Evolutionary conservation across 2,888 invertebrate species (phyloP).

Genomic region (Xestia ashworthii): DNA sequence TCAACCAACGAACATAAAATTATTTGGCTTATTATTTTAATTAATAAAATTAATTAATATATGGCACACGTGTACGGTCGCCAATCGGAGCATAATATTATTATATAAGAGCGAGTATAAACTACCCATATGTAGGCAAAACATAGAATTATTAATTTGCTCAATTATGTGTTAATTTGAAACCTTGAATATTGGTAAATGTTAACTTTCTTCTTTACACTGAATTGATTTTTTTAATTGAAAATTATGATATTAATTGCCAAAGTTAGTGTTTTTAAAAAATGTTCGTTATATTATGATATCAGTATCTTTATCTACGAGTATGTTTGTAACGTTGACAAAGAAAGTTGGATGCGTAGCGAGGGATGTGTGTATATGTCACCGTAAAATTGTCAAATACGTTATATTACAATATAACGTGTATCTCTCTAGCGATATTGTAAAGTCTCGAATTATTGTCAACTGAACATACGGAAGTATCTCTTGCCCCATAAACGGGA

Average conservation of each 20-base stretch:
- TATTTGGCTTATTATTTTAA: conserved; percentile 43
- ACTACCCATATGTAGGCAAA: not conserved
- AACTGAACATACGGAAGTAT: too few species aligned
- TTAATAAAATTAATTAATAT: conserved; percentile 50
- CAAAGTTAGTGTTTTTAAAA: too few species aligned
- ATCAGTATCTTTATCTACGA: too few species aligned
- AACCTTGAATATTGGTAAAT: not conserved
- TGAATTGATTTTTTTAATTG: not conserved
- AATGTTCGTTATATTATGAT: too few species aligned
- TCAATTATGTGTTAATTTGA: not conserved
- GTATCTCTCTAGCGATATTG: too few species aligned
- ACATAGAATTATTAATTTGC: conserved; percentile 1
- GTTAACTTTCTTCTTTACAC: not conserved
- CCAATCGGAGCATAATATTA: conserved; percentile 35
- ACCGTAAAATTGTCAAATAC: too few species aligned
- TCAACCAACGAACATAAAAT: conserved; percentile 14
- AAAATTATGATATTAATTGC: not conserved
- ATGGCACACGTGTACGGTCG: conserved; percentile 16
- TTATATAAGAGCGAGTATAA: conserved; percentile 8
- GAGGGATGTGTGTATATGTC: too few species aligned
- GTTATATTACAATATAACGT: too few species aligned
- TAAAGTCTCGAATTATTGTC: too few species aligned
- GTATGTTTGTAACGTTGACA: too few species aligned
- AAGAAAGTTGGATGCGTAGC: too few species aligned
- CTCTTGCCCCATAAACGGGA: too few species aligned